These are phyloP conservation scores for Neotoma lepida DNA, from an alignment of 2,113 vertebrate species.

Conservation along the genomic window DNA sequence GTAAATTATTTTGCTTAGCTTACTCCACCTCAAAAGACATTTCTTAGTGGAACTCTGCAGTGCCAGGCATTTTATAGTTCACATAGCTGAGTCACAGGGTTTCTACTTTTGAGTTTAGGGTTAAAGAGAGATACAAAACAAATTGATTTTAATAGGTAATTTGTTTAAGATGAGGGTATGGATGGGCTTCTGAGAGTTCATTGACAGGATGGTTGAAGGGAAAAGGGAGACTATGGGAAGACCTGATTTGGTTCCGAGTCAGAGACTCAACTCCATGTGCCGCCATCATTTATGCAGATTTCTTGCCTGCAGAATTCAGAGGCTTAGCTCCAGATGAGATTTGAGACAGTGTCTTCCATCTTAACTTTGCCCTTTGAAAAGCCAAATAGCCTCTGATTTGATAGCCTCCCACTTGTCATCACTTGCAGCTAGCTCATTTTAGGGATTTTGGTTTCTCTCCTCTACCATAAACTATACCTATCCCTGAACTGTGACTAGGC, in stretches of 20 bases:
- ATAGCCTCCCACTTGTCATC: neutral
- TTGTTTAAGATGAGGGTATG: neutral
- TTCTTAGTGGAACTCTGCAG: neutral
- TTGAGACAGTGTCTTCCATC: neutral
- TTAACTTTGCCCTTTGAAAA: neutral
- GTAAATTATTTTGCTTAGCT: constrained; percentile 58
- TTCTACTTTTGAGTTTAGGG: constrained; percentile 49
- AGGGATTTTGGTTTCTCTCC: neutral
- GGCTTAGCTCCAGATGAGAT: neutral
- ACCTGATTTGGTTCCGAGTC: neutral
- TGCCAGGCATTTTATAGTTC: constrained; percentile 38
- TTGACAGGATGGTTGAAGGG: neutral
- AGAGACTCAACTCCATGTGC: neutral
- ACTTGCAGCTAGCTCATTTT: neutral
- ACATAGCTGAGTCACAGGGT: neutral
- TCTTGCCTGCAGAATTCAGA: neutral
- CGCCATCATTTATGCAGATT: neutral
- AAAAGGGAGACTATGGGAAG: neutral
- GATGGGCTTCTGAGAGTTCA: neutral
- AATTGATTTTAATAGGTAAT: neutral
- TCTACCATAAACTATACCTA: neutral
- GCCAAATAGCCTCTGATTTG: neutral
- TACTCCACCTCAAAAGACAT: constrained; percentile 13
- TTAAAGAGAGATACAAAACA: neutral
- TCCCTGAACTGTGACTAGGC: neutral